Conservation (phyloP, 2,888 invertebrate species). For the Caenorhabditis becei region DNA sequence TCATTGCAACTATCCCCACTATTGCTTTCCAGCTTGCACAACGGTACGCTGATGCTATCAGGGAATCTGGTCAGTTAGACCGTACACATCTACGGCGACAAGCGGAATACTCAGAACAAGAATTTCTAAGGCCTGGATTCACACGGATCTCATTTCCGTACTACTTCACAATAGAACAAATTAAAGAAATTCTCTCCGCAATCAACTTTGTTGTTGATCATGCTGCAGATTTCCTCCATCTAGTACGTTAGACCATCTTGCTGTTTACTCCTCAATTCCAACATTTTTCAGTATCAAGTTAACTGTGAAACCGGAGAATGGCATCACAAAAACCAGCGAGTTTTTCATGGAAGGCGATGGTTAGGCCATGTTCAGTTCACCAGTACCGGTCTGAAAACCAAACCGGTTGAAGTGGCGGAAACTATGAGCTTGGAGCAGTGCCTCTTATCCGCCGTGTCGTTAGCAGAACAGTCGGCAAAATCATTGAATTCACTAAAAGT, state of each 20-base stretch:
- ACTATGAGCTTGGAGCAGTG: neutral
- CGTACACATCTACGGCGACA: conserved; percentile 83
- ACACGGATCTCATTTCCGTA: conserved; percentile 90
- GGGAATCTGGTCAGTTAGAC: conserved; percentile 85
- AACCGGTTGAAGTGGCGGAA: neutral
- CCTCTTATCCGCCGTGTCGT: conserved; percentile 19
- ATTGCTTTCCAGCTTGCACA: conserved; percentile 86
- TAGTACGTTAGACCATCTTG: conserved; percentile 44
- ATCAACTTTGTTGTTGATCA: conserved; percentile 91
- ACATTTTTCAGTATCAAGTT: conserved; percentile 87
- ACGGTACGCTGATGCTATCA: conserved; percentile 87
- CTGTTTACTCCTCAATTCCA: neutral
- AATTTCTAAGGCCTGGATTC: conserved; percentile 87
- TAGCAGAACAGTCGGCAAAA: conserved; percentile 28
- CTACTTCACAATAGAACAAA: conserved; percentile 84
- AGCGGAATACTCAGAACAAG: conserved; percentile 83
- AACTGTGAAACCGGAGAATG: conserved; percentile 93
- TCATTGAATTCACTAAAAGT: conserved; percentile 80
- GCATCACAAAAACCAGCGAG: conserved; percentile 89
- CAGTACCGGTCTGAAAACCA: conserved; percentile 23
- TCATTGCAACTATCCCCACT: neutral
- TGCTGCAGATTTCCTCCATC: conserved; percentile 90
- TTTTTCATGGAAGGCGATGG: conserved; percentile 90
- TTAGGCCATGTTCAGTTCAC: conserved; percentile 57
- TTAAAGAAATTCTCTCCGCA: conserved; percentile 86